These are phyloP conservation scores for Tachysurus vachellii DNA, from an alignment of 2,113 vertebrate genomes.

Conservation along the genomic window DNA sequence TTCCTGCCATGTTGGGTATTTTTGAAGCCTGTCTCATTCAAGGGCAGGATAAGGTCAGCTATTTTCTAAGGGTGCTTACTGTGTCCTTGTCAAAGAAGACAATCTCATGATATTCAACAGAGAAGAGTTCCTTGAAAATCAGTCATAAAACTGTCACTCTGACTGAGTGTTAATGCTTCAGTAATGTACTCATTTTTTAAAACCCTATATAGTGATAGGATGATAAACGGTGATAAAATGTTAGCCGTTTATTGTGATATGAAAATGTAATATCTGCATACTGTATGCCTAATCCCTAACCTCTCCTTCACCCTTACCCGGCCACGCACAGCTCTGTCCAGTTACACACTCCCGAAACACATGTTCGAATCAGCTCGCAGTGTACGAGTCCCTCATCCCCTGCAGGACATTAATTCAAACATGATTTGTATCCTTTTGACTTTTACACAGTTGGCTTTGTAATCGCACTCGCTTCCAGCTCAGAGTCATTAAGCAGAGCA, in stretches of 20 bases:
- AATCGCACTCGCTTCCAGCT: conserved; percentile 67
- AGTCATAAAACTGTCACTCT: neutral
- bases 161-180: neutral
- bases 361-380: conserved; percentile 23
- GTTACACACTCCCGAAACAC: neutral
- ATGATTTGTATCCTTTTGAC: conserved; percentile 72
- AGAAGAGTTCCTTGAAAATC: neutral
- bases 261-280: conserved; percentile 2
- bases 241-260: neutral
- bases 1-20: neutral
- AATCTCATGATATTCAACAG: neutral
- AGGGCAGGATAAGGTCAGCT: conserved; percentile 3
- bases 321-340: neutral
- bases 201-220: neutral
- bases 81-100: neutral
- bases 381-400: conserved; percentile 46
- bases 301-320: neutral
- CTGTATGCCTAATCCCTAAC: neutral
- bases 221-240: neutral
- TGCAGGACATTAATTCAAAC: conserved; percentile 61
- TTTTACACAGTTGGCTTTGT: conserved; percentile 68
- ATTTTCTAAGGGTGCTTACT: neutral
- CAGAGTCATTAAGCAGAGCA: conserved; percentile 60
- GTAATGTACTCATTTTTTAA: neutral
- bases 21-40: neutral